Evolutionary conservation across 2,113 vertebrate genomes (phyloP), one percentile per base, ranked within the genome.

Genomic region (Eulemur rufifrons): DNA sequence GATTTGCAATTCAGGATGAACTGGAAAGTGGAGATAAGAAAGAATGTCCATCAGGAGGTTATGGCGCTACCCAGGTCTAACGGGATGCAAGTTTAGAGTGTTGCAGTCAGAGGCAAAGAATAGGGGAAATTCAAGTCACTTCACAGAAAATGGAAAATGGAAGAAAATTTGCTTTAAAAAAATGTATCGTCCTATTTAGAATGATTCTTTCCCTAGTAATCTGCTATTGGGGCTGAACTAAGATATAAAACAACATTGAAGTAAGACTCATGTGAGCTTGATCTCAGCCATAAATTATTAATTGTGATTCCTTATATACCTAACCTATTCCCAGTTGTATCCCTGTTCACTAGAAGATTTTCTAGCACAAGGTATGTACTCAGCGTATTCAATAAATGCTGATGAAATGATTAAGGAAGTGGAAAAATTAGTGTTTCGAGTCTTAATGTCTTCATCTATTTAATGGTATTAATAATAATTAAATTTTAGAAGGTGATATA

Each of bases 11-110:
- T 86, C n/a, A 39, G 50, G 14, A 64, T 71, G 42, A 82, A 59
- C 74, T 95, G 73, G 34, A 61, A 34, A 69, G 42, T n/a, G 29
- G 37, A n/a, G 68, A 94, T 78, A 93, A 91, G 77, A 88, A 77
- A 68, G 5, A 63, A 37, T 56, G 37, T 63, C 63, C 82, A 45
- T 86, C 32, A 64, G 37, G 12, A 32, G 37, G 39, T 45, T 10
- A 25, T 9, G 32, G 23, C 1, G 1, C 29, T 61, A 63, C 61
- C 59, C 54, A 68, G n/a, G 32, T 45, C 23, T 42, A 42, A 80
- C 68, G 25, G 8, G 6, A 61, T 2, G 52, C 21, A 68, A 3
- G 21, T 45, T 61, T 21, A 59, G 42, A 25, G 8, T 21, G 3
- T 29, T 69, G 23, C 32, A 74, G 25, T 47, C 14, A 47, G 2